Evolutionary conservation across 2,797 vertebrate genomes (phyloP).

Genomic region (Siniperca undulata): DNA sequence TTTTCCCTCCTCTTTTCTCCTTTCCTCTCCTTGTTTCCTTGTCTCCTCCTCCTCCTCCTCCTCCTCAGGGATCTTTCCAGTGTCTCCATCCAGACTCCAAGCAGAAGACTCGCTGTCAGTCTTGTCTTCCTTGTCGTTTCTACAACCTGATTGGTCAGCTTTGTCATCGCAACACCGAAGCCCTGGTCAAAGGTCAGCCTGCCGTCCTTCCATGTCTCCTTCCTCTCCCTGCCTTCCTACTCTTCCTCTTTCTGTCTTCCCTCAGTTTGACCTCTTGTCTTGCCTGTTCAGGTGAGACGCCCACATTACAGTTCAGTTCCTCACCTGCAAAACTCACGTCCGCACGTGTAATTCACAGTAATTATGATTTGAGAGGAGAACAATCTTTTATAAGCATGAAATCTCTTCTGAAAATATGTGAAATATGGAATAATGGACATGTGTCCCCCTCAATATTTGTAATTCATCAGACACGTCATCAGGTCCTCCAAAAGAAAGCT

Average conservation of each 20-base stretch:
- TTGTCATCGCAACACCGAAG: slow-evolving; percentile 88
- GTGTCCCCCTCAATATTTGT: no score
- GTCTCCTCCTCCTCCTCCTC: neutral
- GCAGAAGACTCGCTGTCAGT: slow-evolving; percentile 88
- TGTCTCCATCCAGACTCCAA: slow-evolving; percentile 86
- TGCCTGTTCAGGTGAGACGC: no score
- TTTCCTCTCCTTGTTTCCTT: neutral
- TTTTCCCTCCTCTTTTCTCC: no score
- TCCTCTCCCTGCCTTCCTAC: neutral
- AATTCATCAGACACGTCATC: no score
- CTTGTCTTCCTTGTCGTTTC: slow-evolving; percentile 86
- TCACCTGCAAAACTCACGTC: no score
- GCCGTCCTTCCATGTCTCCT: neutral
- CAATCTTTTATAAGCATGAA: no score
- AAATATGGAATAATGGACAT: no score
- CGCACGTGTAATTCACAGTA: no score
- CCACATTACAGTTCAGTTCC: no score
- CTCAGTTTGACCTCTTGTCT: neutral
- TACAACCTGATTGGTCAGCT: slow-evolving; percentile 87
- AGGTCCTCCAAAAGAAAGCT: no score
- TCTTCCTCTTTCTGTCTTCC: neutral
- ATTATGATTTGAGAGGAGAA: no score
- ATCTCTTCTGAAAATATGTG: no score
- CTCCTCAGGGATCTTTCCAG: slow-evolving; percentile 80
- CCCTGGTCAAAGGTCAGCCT: slow-evolving; percentile 84